Base-by-base conservation (phyloP, 2,888 invertebrate species). In the Antheraea assamensis region DNA sequence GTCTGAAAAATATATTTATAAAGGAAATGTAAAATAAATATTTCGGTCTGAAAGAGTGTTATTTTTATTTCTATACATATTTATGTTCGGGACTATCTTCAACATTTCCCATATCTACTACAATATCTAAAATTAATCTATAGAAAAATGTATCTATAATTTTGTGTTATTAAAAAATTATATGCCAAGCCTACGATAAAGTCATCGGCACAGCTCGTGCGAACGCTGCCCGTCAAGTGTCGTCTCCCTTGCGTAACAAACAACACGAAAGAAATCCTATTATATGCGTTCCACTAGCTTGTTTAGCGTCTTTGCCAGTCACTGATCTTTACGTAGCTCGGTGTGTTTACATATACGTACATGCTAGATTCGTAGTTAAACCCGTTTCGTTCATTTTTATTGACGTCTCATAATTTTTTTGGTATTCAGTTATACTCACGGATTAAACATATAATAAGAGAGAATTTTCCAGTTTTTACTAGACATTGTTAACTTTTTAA, bases 201-300 rank as follows among this genome's bases (percentile, higher is more conserved):
- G 70, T 58, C 73, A 73, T 70, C 70, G 58, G 42, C 68, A 49
- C 42, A 21, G 70, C 66, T 21, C 71, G 73, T 42, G 71, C 31
- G 64, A 73, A 52, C 61, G 27, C 68, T n/a, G 49, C 73, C 58
- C 61, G 71, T 52, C 47, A 70, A 68, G 27, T 71, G 66, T 68
- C 61, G 30, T 47, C 70, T 30, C 55, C 47, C 31, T 74, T 78
- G 78, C 78, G 77, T 81, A 76, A 81, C 81, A 83, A 87, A 86
- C 87, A 81, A 87, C 85, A 87, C 87, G 83, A 85, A 84, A 84
- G 78, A 80, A 87, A 88, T 87, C 88, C 85, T 82, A 85, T 87
- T 87, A 86, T 68, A 68, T 77, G 77, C 75, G 68, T 35, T 31
- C 68, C 68, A 68, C 35, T 68, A 15, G 30, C 21, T 64, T 68